Percentiles rank a stretch among this genome's conserved stretches.
phyloP scores from a whole-genome alignment of 1,140 invertebrate genomes.

The Tribolium madens region DNA sequence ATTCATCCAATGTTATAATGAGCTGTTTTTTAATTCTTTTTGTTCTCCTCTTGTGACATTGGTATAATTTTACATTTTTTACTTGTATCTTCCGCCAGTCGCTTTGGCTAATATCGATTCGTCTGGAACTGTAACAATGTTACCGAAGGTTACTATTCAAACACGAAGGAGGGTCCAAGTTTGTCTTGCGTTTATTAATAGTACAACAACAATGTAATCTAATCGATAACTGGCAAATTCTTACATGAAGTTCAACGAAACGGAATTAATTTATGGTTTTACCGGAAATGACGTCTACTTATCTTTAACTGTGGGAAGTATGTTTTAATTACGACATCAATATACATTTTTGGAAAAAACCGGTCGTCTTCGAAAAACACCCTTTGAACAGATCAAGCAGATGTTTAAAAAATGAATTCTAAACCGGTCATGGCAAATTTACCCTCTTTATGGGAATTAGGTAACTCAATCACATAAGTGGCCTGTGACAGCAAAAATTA shows the following conservation, averaged over 20 bases:
- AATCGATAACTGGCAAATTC: not conserved
- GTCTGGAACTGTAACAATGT: not conserved
- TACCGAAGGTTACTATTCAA: not conserved
- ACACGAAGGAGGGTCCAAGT: not conserved
- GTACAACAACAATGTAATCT: slow-evolving; percentile 12
- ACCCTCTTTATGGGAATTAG: too few relatives aligned
- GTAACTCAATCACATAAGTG: too few relatives aligned
- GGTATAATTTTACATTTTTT: too few relatives aligned
- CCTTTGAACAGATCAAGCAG: not conserved
- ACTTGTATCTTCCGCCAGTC: too few relatives aligned
- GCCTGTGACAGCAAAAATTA: too few relatives aligned
- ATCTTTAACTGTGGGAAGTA: not conserved
- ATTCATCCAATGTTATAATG: slow-evolving; percentile 1
- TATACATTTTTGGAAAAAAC: not conserved
- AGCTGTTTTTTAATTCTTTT: not conserved
- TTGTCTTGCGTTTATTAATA: slow-evolving; percentile 22
- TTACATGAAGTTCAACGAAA: not conserved
- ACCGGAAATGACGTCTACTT: not conserved
- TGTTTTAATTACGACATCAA: not conserved
- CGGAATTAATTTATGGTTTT: not conserved
- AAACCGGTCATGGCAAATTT: too few relatives aligned
- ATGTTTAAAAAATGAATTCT: not conserved
- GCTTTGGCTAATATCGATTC: not conserved
- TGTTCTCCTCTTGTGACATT: not conserved
- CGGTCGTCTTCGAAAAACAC: not conserved